phyloP scores from a whole-genome alignment of 2,888 invertebrate species.

The Synergus gifuensis region DNA sequence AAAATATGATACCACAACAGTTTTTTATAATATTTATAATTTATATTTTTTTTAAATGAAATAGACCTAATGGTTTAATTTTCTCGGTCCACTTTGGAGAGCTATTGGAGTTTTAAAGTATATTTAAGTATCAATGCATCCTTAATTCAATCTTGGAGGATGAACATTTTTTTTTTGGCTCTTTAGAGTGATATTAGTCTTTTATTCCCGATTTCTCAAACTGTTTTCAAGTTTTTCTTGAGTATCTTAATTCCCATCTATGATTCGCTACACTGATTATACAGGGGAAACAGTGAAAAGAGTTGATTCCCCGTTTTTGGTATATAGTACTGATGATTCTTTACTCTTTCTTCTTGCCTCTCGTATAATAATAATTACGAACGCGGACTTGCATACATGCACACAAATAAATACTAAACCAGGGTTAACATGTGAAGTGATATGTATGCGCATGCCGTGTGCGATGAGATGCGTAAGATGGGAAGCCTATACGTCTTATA shows the following conservation, averaged over 20 bases:
- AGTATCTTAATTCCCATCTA: background rate
- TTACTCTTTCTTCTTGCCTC: conserved; percentile 60
- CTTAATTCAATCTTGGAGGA: background rate
- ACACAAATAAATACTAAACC: conserved; percentile 47
- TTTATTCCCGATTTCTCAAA: conserved; percentile 1
- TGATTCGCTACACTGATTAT: conserved; percentile 58
- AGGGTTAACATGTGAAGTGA: conserved; percentile 64
- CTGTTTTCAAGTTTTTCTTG: background rate
- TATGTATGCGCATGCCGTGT: conserved; percentile 62
- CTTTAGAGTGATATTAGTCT: background rate
- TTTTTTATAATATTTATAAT: too few relatives aligned
- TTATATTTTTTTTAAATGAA: too few relatives aligned
- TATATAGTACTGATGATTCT: conserved; percentile 54
- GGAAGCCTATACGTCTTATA: conserved; percentile 68
- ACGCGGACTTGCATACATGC: conserved; percentile 51
- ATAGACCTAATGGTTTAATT: too few relatives aligned
- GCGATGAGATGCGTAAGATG: conserved; percentile 68
- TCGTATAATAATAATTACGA: conserved; percentile 70
- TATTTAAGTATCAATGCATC: background rate
- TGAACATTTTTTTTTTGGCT: background rate
- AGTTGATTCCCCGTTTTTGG: conserved; percentile 63
- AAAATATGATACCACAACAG: too few relatives aligned
- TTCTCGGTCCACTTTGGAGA: background rate
- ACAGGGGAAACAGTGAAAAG: conserved; percentile 66
- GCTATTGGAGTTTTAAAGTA: background rate